These are phyloP conservation scores for Drosophila neonasuta DNA, from an alignment of 2,888 invertebrate genomes.

Conservation along the genomic window DNA sequence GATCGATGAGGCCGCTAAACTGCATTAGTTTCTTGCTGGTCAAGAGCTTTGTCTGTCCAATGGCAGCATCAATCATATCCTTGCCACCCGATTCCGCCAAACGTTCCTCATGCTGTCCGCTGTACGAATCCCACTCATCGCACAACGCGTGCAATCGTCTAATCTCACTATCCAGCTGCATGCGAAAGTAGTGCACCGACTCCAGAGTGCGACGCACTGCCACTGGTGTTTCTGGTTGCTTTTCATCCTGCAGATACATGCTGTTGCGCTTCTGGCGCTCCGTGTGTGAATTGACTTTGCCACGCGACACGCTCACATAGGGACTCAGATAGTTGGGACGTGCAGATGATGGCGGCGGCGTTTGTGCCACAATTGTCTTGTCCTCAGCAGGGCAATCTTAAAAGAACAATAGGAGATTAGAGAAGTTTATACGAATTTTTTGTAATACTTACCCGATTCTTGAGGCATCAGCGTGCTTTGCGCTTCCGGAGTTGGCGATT, in stretches of 20 bases:
- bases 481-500: neutral
- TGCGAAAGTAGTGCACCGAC: constrained; percentile 76
- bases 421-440: neutral
- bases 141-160: constrained; percentile 82
- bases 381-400: constrained; percentile 16
- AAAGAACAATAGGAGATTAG: neutral
- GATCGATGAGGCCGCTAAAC: constrained; percentile 85
- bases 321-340: constrained; percentile 80
- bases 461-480: neutral
- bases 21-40: constrained; percentile 88
- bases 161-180: constrained; percentile 82
- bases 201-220: constrained; percentile 63
- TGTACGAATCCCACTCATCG: constrained; percentile 82
- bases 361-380: neutral
- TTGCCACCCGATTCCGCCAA: constrained; percentile 79
- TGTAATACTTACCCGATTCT: neutral
- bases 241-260: constrained; percentile 59
- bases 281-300: constrained; percentile 83
- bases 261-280: constrained; percentile 82
- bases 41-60: constrained; percentile 89
- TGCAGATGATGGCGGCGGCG: constrained; percentile 15
- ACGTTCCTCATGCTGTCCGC: constrained; percentile 59
- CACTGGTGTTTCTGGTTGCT: constrained; percentile 33
- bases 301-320: constrained; percentile 83
- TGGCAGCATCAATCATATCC: constrained; percentile 86